These are phyloP conservation scores for Griposia aprilina DNA, from an alignment of 2,888 invertebrate species.

Conservation along the genomic window DNA sequence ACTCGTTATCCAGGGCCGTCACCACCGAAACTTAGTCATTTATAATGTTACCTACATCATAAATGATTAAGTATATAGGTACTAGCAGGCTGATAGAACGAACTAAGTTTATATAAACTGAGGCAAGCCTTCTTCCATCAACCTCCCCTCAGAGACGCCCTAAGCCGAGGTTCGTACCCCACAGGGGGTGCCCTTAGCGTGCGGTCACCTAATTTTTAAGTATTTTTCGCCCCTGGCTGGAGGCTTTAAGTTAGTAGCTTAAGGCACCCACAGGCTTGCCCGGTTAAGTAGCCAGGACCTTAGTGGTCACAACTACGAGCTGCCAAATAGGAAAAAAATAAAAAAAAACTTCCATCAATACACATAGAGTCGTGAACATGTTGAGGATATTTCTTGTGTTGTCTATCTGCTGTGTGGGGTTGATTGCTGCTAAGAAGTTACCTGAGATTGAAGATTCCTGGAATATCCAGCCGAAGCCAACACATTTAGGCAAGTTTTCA, in stretches of 20 bases:
- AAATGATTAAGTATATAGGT: background rate
- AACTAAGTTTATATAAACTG: conserved; percentile 3
- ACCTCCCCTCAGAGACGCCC: too few species aligned
- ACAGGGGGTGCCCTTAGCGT: too few species aligned
- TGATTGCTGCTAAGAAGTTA: background rate
- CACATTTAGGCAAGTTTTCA: conserved; percentile 4
- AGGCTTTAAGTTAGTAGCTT: too few species aligned
- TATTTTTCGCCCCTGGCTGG: too few species aligned
- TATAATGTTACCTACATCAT: background rate
- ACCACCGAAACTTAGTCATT: background rate
- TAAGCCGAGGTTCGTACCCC: too few species aligned
- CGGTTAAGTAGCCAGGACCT: too few species aligned
- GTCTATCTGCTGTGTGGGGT: background rate
- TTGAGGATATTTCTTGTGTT: conserved; percentile 12
- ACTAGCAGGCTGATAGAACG: background rate
- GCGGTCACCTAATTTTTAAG: too few species aligned
- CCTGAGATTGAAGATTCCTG: background rate
- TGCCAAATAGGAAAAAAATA: too few species aligned
- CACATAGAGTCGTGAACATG: conserved; percentile 7
- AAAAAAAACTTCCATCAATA: background rate
- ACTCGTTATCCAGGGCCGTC: background rate
- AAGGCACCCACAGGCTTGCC: too few species aligned
- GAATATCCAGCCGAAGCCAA: background rate
- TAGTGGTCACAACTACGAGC: too few species aligned
- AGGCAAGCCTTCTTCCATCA: background rate